Evolutionary conservation across 2,888 invertebrate species (phyloP).

Genomic region (Phalera bucephala): DNA sequence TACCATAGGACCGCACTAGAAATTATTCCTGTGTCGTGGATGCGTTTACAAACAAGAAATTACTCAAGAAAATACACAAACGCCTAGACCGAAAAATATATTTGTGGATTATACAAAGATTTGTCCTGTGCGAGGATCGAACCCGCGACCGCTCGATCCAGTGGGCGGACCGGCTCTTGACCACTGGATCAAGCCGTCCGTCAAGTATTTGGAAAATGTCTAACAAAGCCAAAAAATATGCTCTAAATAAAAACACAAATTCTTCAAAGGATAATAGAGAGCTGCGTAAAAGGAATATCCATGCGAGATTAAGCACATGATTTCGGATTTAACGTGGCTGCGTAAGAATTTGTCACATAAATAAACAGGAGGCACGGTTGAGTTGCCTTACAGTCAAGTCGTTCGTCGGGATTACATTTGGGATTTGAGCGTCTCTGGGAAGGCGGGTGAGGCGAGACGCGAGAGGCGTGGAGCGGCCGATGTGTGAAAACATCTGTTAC

Average conservation of each 20-base stretch:
- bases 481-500: slow-evolving; percentile 79
- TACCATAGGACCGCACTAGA: too few relatives aligned
- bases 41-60: too few relatives aligned
- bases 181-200: too few relatives aligned
- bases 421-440: slow-evolving; percentile 63
- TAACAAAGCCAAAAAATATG: too few relatives aligned
- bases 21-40: too few relatives aligned
- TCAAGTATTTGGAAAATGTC: too few relatives aligned
- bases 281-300: slow-evolving; percentile 40
- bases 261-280: slow-evolving; percentile 11
- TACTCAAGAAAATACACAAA: too few relatives aligned
- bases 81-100: too few relatives aligned
- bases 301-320: slow-evolving; percentile 57
- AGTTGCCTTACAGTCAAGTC: slow-evolving; percentile 65
- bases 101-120: too few relatives aligned
- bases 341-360: slow-evolving; percentile 79
- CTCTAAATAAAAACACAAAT: slow-evolving; percentile 3
- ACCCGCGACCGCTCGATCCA: too few relatives aligned
- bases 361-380: slow-evolving; percentile 75
- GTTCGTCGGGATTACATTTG: slow-evolving; percentile 74
- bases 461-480: slow-evolving; percentile 42
- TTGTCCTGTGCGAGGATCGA: too few relatives aligned
- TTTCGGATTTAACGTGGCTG: slow-evolving; percentile 67
- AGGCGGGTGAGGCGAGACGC: slow-evolving; percentile 25
- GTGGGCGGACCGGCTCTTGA: too few relatives aligned